phyloP scores from a whole-genome alignment of 2,888 invertebrate species.

The Thyatira batis region DNA sequence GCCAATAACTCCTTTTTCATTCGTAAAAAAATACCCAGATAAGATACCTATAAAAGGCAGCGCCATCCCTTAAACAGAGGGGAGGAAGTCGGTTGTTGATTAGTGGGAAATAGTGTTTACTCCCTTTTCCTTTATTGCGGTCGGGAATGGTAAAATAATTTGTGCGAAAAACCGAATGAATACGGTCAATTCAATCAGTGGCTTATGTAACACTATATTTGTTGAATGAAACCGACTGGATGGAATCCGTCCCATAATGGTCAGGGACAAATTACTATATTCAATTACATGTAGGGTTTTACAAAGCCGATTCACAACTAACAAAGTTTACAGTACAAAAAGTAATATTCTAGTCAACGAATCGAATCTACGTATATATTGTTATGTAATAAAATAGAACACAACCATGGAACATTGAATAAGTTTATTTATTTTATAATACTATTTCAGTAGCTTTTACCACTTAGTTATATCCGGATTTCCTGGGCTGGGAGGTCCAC shows the following conservation, averaged over 20 bases:
- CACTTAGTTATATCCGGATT: too few relatives aligned
- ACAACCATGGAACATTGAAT: too few relatives aligned
- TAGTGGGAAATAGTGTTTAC: constrained; percentile 2
- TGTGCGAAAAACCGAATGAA: not conserved
- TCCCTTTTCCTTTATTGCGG: constrained; percentile 1
- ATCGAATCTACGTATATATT: too few relatives aligned
- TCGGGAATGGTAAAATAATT: constrained; percentile 1
- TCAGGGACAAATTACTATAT: not conserved
- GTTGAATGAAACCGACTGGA: not conserved
- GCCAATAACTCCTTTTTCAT: too few relatives aligned
- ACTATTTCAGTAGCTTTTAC: too few relatives aligned
- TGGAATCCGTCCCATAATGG: not conserved
- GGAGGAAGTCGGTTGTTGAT: constrained; percentile 8
- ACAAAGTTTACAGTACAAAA: too few relatives aligned
- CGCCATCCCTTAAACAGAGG: constrained; percentile 2
- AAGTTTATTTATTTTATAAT: too few relatives aligned
- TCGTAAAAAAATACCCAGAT: not conserved
- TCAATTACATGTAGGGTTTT: not conserved
- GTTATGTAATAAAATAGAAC: too few relatives aligned
- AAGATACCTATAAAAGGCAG: not conserved
- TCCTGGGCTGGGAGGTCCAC: too few relatives aligned
- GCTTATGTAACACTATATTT: not conserved
- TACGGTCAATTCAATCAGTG: constrained; percentile 4
- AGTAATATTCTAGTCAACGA: too few relatives aligned
- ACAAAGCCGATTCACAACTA: too few relatives aligned